Conservation (phyloP, 2,888 invertebrate species). For the Apodemia hepburni region DNA sequence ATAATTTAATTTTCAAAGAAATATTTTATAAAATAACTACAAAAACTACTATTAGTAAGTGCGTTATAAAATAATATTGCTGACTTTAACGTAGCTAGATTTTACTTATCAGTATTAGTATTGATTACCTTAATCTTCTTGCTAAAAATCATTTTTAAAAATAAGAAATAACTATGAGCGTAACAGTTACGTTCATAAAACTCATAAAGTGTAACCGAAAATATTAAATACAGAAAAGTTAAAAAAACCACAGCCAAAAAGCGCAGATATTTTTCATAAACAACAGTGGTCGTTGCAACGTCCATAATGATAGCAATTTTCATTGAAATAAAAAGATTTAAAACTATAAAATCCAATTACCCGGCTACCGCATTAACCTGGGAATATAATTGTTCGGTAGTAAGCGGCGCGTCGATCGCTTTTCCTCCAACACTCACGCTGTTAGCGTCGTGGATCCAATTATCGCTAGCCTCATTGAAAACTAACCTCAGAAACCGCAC, state of each 20-base stretch:
- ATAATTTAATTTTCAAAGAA: no score
- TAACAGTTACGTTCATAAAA: no score
- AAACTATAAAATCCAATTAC: slow-evolving; percentile 22
- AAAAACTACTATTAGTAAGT: no score
- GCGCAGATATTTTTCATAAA: neutral
- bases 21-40: no score
- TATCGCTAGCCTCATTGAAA: slow-evolving; percentile 33
- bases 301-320: slow-evolving; percentile 13
- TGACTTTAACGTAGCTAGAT: no score
- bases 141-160: no score
- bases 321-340: slow-evolving; percentile 16
- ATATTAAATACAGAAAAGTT: no score
- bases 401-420: slow-evolving; percentile 21
- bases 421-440: slow-evolving; percentile 27
- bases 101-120: no score
- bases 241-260: neutral
- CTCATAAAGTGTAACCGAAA: no score
- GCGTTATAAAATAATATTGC: no score
- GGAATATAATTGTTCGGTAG: slow-evolving; percentile 22
- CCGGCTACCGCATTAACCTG: slow-evolving; percentile 21
- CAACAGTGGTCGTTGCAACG: slow-evolving; percentile 7
- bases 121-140: no score
- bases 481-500: slow-evolving; percentile 33
- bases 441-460: slow-evolving; percentile 33
- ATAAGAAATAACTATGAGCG: no score